phyloP scores from a whole-genome alignment of 2,797 vertebrate species.

The Epinephelus awoara region DNA sequence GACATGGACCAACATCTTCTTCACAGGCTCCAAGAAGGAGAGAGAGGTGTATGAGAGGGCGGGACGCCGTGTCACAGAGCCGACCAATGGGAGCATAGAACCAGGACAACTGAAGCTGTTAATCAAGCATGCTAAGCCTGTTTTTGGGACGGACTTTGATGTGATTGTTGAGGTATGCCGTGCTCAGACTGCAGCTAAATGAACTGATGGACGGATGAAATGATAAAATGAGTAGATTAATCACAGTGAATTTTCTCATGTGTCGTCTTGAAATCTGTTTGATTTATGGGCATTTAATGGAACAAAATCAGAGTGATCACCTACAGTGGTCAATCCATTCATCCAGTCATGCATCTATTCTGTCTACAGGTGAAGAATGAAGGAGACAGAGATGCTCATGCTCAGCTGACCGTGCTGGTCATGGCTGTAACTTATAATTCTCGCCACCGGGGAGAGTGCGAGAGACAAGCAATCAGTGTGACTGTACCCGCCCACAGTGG shows the following conservation, averaged over 20 bases:
- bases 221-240: neutral
- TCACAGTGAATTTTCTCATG: neutral
- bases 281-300: too few relatives aligned
- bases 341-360: neutral
- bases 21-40: slow-evolving; percentile 85
- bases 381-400: slow-evolving; percentile 62
- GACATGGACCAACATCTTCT: slow-evolving; percentile 1
- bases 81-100: neutral
- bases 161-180: slow-evolving; percentile 81
- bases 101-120: slow-evolving; percentile 72
- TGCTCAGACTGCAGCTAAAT: neutral
- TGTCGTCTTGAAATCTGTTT: too few relatives aligned
- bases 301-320: too few relatives aligned
- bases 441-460: slow-evolving; percentile 76
- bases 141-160: slow-evolving; percentile 87
- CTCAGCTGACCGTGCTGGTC: slow-evolving; percentile 75
- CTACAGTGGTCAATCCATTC: too few relatives aligned
- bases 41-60: slow-evolving; percentile 83
- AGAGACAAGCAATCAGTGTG: slow-evolving; percentile 66
- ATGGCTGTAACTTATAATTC: slow-evolving; percentile 82
- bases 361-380: slow-evolving; percentile 77
- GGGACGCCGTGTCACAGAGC: slow-evolving; percentile 55
- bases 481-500: slow-evolving; percentile 76
- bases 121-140: slow-evolving; percentile 78
- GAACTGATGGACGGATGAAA: neutral